Evolutionary conservation across 2,888 invertebrate species (phyloP).

Genomic region (Pseudeuparius sepicola): DNA sequence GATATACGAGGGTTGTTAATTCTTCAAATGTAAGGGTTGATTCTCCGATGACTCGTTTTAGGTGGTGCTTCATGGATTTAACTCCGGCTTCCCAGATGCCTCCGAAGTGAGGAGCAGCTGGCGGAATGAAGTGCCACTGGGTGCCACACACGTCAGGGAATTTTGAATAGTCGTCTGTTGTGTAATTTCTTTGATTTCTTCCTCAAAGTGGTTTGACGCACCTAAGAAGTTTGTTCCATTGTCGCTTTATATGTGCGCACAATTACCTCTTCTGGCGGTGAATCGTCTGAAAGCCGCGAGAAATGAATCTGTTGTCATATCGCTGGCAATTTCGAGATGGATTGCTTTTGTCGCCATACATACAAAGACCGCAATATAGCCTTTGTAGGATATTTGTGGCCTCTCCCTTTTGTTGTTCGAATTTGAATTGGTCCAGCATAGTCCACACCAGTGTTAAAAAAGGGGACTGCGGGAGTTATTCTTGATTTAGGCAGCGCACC

Average conservation of each 20-base stretch:
- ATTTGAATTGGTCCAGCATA: too few species aligned
- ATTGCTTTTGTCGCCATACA: conserved; percentile 25
- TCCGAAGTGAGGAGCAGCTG: conserved; percentile 13
- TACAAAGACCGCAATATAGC: conserved; percentile 25
- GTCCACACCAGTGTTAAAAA: too few species aligned
- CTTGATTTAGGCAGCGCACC: conserved; percentile 4
- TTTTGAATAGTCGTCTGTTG: conserved; percentile 1
- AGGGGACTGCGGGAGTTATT: conserved; percentile 6
- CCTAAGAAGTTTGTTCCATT: conserved; percentile 27
- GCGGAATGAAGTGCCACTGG: neutral
- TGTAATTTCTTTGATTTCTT: conserved; percentile 7
- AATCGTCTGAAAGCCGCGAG: conserved; percentile 23
- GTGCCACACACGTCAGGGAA: neutral
- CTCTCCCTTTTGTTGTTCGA: conserved; percentile 17
- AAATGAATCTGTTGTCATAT: conserved; percentile 22
- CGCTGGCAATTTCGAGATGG: conserved; percentile 25
- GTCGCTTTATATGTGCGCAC: conserved; percentile 21
- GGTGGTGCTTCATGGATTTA: too few species aligned
- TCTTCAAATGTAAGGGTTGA: conserved; percentile 8
- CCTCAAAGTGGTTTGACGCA: conserved; percentile 1
- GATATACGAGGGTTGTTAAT: conserved; percentile 7
- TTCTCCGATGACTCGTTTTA: conserved; percentile 8
- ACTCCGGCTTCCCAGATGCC: conserved; percentile 14
- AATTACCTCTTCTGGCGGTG: conserved; percentile 20
- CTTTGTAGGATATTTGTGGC: conserved; percentile 19